Base-by-base conservation (phyloP, 1,140 invertebrate genomes). In the Paracyclopina nana region DNA sequence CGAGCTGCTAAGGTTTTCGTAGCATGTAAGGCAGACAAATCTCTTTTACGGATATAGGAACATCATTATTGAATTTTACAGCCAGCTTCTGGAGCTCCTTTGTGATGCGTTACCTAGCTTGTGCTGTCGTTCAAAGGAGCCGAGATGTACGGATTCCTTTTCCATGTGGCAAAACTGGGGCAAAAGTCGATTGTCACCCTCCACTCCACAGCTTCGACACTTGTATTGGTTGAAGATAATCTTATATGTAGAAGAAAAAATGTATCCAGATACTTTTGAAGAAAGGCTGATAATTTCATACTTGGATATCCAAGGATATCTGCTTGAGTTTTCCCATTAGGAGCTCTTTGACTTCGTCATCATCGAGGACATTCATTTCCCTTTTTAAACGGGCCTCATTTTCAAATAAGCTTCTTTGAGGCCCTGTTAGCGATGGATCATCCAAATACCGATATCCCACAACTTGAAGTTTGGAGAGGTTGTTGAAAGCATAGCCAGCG, bases 181-280 rank as follows among this genome's bases (percentile, higher is more conserved):
- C 40, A 42, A 6, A 22, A 42, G 40, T 42, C 40, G 40, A 9
- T 42, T 42, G 24, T 42, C 40, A 42, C 40, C 40, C 24, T 42
- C 40, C 24, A 18, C 40, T 9, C 40, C 40, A 42, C 40, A 42
- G 6, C n/a, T 22, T 12, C n/a, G 14, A 14, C 40, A 42, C n/a
- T 22, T n/a, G 24, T 18, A 42, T n/a, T 42, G 14, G 24, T 22
- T 42, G 14, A 42, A 42, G 8, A 42, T 42, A 6, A 42, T 42
- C 40, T 42, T 18, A 42, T n/a, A n/a, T n/a, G n/a, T n/a, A n/a
- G n/a, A n/a, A n/a, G n/a, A n/a, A n/a, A n/a, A n/a, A n/a, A n/a
- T n/a, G n/a, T n/a, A n/a, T n/a, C n/a, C n/a, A n/a, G n/a, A n/a
- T n/a, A n/a, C n/a, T n/a, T n/a, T n/a, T n/a, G n/a, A n/a, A n/a